Evolutionary conservation across 2,888 invertebrate species (phyloP).

Genomic region (Drosophila greeni): DNA sequence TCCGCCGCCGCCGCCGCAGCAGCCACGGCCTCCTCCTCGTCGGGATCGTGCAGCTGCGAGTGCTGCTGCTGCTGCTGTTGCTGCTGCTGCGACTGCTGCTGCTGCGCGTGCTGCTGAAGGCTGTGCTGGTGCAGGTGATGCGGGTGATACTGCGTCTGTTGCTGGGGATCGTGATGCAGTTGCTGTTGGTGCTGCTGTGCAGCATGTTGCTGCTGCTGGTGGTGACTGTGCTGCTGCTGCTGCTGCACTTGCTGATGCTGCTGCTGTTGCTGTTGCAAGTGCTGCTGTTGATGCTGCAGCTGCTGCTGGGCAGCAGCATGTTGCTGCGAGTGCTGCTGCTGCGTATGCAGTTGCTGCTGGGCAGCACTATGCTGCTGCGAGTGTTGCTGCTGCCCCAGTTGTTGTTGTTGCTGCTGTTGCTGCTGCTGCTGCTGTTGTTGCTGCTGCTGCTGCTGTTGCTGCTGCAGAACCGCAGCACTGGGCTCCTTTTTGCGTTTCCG

Average conservation of each 20-base stretch:
- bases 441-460: conserved; percentile 73
- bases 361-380: too few species aligned
- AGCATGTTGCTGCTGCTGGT: conserved; percentile 30
- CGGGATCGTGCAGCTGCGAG: conserved; percentile 50
- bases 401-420: background rate
- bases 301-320: conserved; percentile 20
- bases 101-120: conserved; percentile 43
- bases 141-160: conserved; percentile 57
- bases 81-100: conserved; percentile 42
- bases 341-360: too few species aligned
- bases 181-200: conserved; percentile 52
- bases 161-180: conserved; percentile 46
- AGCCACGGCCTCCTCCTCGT: conserved; percentile 20
- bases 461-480: conserved; percentile 27
- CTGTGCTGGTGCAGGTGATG: conserved; percentile 31
- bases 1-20: conserved; percentile 46
- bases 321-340: conserved; percentile 35
- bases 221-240: conserved; percentile 32
- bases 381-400: too few species aligned
- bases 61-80: conserved; percentile 48
- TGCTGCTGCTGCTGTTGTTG: conserved; percentile 72
- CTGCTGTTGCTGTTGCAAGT: conserved; percentile 26
- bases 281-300: conserved; percentile 33
- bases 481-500: conserved; percentile 75
- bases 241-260: conserved; percentile 33